A percentile compares a stretch with the other conserved stretches of the same genome.
These are phyloP conservation scores for Orthosia gothica DNA, from an alignment of 2,888 invertebrate species.

Conservation along the genomic window DNA sequence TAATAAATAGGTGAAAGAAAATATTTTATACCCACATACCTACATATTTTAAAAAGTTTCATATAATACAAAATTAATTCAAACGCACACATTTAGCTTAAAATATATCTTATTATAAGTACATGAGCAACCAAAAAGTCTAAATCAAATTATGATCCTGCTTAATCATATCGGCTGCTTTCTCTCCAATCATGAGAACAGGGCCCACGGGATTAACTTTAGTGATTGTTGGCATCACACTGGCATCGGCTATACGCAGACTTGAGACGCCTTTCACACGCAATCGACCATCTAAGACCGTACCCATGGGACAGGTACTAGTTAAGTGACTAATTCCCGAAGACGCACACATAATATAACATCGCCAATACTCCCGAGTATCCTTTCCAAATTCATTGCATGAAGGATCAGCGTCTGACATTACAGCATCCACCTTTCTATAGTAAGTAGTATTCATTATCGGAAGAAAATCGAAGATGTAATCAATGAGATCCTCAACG, in stretches of 20 bases:
- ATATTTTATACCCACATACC: no score
- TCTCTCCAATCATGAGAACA: conserved; percentile 73
- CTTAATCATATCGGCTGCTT: conserved; percentile 72
- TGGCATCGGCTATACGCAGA: conserved; percentile 68
- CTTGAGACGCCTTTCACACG: conserved; percentile 65
- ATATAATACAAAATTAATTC: no score
- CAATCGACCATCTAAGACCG: conserved; percentile 69
- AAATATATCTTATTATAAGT: no score
- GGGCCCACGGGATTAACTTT: conserved; percentile 66
- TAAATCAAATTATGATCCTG: conserved; percentile 53
- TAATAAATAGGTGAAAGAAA: no score
- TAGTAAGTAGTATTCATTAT: conserved; percentile 70
- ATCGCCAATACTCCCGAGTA: conserved; percentile 71
- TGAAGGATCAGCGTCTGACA: conserved; percentile 55
- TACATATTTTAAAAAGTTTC: no score
- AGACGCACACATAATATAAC: conserved; percentile 67
- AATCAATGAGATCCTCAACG: conserved; percentile 62
- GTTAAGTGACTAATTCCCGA: conserved; percentile 69
- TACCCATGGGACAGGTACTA: conserved; percentile 73
- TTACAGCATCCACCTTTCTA: conserved; percentile 59
- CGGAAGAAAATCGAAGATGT: conserved; percentile 61
- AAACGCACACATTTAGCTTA: no score
- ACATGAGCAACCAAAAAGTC: background rate
- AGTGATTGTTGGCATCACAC: conserved; percentile 67
- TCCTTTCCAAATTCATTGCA: conserved; percentile 61